Base-by-base conservation (phyloP, 2,888 invertebrate species). In the Drosophila paracracens region DNA sequence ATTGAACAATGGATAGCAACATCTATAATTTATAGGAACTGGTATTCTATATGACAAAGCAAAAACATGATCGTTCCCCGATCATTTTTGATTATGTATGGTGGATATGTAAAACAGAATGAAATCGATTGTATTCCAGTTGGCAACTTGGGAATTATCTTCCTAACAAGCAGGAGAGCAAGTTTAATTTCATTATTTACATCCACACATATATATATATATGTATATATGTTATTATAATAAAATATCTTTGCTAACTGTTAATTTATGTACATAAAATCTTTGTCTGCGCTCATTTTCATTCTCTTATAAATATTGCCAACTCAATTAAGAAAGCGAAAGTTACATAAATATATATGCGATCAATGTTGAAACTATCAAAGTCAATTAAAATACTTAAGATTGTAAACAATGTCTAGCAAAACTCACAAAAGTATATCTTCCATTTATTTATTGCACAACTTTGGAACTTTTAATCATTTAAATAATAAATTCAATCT, bases 1-100 rank as follows among this genome's bases (percentile, higher is more conserved):
- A 70, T 31, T 36, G 29, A 38, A 53, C 74, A 78, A 70, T 73
- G 63, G 58, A 58, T 46, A 27, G 67, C 40, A 29, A 27, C 16
- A 31, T 46, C 25, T 25, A 25, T 16, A 25, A 25, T 46, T 4
- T 59, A 40, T 52, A n/a, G 29, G 29, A 76, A 76, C 76, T 52
- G 58, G 76, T 59, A 63, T 69, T 64, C 21, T 16, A 10, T 4
- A 35, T 25, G n/a, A 33, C 29, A 61, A 40, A 18, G 13, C 31
- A 38, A 50, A 35, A 46, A 27, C 43, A 31, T 18, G 25, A 66
- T 21, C 31, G 29, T 8, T 43, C 13, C 35, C n/a, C n/a, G 25
- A 21, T 18, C 0, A 31, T 29, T 31, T 11, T 13, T n/a, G 21
- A 29, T 25, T n/a, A 31, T 11, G 16, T 36, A 35, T 27, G 6